Conservation (phyloP, 2,888 invertebrate species). For the Lottia gigantea region DNA sequence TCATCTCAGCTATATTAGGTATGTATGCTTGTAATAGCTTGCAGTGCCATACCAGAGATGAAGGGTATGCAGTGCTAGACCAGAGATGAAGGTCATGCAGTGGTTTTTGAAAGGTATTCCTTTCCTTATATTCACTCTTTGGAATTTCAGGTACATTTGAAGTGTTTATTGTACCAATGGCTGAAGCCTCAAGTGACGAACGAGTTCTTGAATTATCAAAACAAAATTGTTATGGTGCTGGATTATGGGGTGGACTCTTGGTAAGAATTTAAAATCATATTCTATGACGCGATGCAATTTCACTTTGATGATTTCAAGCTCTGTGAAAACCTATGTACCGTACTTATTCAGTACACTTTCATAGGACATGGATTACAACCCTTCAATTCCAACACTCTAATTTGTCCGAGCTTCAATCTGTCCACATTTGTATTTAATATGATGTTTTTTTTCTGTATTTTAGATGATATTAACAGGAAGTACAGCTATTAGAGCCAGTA, state of each 20-base stretch:
- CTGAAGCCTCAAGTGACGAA: slow-evolving; percentile 32
- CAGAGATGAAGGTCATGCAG: no score
- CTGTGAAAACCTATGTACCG: no score
- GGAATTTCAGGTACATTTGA: slow-evolving; percentile 40
- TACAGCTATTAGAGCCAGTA: slow-evolving; percentile 46
- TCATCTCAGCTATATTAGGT: slow-evolving; percentile 42
- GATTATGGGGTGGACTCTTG: slow-evolving; percentile 47
- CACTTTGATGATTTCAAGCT: no score
- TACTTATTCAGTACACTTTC: no score
- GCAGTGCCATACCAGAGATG: no score
- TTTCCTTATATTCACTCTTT: slow-evolving; percentile 7
- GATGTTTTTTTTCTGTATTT: slow-evolving; percentile 13
- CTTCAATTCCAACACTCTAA: no score
- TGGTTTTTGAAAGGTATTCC: no score
- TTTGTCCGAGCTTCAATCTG: no score
- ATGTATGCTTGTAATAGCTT: slow-evolving; percentile 12
- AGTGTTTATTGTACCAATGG: slow-evolving; percentile 44
- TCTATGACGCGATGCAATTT: no score
- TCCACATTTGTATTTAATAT: no score
- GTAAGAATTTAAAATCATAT: slow-evolving; percentile 35
- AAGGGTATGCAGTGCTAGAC: no score
- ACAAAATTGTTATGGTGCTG: slow-evolving; percentile 48
- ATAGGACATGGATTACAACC: no score
- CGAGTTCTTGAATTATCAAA: slow-evolving; percentile 30
- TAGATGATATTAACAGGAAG: slow-evolving; percentile 53